Evolutionary conservation across 2,888 invertebrate genomes (phyloP).

Genomic region (Drosophila flavopinicola): DNA sequence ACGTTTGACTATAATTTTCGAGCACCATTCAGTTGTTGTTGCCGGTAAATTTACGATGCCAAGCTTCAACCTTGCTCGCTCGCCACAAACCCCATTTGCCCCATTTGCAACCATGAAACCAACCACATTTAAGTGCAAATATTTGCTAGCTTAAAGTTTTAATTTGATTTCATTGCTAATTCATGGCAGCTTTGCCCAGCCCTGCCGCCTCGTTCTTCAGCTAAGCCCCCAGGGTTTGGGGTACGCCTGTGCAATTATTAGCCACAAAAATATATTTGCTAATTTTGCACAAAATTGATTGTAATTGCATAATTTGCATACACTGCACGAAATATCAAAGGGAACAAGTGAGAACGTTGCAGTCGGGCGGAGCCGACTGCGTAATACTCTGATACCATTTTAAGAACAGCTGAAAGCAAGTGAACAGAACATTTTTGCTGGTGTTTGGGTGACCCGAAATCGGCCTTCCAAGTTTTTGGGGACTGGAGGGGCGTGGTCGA

Average conservation of each 20-base stretch:
- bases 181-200: conserved; percentile 20
- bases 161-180: conserved; percentile 61
- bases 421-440: no score
- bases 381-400: no score
- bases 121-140: conserved; percentile 52
- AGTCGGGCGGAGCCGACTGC: no score
- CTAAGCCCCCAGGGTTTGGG: no score
- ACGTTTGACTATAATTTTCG: conserved; percentile 49
- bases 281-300: conserved; percentile 65
- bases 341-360: no score
- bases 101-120: neutral
- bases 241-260: conserved; percentile 23
- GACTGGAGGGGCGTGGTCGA: no score
- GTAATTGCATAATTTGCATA: conserved; percentile 68
- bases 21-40: conserved; percentile 21
- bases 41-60: conserved; percentile 39
- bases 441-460: no score
- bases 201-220: no score
- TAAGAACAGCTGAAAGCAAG: no score
- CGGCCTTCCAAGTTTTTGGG: no score
- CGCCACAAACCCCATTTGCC: neutral
- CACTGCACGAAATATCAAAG: conserved; percentile 50
- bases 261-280: conserved; percentile 52
- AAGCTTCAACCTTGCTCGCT: conserved; percentile 23
- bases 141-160: conserved; percentile 57